Evolutionary conservation across 2,888 invertebrate genomes (phyloP).

Genomic region (Plemyria rubiginata): DNA sequence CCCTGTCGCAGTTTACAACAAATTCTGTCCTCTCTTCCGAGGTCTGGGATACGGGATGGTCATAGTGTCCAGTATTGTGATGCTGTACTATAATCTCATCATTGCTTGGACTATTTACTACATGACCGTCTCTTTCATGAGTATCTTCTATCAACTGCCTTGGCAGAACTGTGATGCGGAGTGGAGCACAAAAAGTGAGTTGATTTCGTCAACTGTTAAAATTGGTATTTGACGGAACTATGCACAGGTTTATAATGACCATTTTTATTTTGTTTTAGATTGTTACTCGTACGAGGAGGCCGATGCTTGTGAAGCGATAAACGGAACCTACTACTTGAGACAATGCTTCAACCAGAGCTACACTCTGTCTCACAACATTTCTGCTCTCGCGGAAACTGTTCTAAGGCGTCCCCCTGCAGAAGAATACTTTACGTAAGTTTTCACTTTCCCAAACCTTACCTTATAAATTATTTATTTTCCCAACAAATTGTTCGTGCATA

Average conservation of each 20-base stretch:
- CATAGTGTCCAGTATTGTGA: constrained; percentile 89
- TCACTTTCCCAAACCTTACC: constrained; percentile 24
- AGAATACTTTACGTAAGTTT: constrained; percentile 88
- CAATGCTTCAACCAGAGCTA: constrained; percentile 86
- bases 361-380: constrained; percentile 82
- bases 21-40: constrained; percentile 91
- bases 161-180: constrained; percentile 89
- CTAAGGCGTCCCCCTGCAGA: constrained; percentile 88
- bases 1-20: constrained; percentile 92
- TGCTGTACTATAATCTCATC: constrained; percentile 91
- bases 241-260: background rate
- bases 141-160: constrained; percentile 87
- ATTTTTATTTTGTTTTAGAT: constrained; percentile 69
- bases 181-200: constrained; percentile 88
- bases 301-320: constrained; percentile 83
- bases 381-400: constrained; percentile 81
- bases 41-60: constrained; percentile 91
- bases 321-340: constrained; percentile 87
- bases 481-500: constrained; percentile 25
- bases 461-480: constrained; percentile 26
- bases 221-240: background rate
- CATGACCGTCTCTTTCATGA: constrained; percentile 86
- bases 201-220: background rate
- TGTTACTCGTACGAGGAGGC: constrained; percentile 89
- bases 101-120: constrained; percentile 92